Evolutionary conservation across 2,113 vertebrate species (phyloP).

Genomic region (Macroglossus sobrinus): DNA sequence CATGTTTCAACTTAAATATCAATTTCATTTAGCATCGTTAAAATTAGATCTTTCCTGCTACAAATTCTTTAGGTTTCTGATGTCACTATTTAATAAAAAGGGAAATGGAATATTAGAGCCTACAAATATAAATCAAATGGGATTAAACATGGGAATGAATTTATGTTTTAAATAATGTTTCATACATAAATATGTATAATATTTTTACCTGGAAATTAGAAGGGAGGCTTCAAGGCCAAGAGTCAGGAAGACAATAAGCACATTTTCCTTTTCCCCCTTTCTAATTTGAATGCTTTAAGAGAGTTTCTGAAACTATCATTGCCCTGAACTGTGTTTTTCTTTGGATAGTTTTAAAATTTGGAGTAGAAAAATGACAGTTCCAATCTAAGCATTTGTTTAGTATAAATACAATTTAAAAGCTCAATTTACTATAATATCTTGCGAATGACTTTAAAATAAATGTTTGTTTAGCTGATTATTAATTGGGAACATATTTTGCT

Average conservation of each 20-base stretch:
- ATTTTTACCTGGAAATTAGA: conserved; percentile 20
- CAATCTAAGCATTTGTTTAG: background rate
- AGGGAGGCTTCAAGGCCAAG: background rate
- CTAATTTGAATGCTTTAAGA: background rate
- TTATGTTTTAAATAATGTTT: conserved; percentile 23
- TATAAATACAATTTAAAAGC: background rate
- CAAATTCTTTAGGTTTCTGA: conserved; percentile 37
- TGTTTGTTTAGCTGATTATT: background rate
- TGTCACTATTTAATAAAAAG: conserved; percentile 47
- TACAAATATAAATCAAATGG: conserved; percentile 16
- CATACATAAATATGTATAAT: background rate
- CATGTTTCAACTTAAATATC: conserved; percentile 63
- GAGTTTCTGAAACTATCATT: background rate
- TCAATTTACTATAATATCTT: background rate
- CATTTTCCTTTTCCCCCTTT: background rate
- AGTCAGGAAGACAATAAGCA: background rate
- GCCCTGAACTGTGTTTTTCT: background rate
- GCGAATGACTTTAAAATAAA: conserved; percentile 25
- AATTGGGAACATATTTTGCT: background rate
- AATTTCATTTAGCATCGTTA: conserved; percentile 57
- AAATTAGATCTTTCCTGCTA: conserved; percentile 62
- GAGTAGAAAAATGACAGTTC: background rate
- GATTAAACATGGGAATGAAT: conserved; percentile 5
- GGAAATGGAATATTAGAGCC: conserved; percentile 30
- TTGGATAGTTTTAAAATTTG: background rate